Conservation (phyloP, 2,113 vertebrate genomes). For the Bos javanicus region DNA sequence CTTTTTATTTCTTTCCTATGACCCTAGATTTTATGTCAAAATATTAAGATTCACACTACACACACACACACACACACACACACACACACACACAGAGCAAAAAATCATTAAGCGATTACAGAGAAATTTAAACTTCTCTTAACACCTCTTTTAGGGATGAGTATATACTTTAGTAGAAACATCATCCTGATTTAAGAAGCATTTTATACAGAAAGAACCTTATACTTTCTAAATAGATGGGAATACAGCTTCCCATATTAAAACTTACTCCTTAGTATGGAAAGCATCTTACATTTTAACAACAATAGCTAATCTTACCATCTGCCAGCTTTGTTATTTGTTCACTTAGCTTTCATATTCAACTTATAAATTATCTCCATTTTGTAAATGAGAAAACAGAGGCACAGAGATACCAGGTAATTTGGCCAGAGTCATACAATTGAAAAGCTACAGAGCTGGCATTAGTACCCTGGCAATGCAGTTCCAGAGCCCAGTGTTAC, state of each 20-base stretch:
- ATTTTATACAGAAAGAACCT: not conserved
- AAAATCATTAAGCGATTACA: not conserved
- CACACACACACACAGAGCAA: not conserved
- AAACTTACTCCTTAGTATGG: not conserved
- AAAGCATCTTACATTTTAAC: not conserved
- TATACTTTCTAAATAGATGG: not conserved
- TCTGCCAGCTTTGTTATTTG: not conserved
- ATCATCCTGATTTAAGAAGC: not conserved
- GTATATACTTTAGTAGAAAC: not conserved
- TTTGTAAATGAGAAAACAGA: not conserved
- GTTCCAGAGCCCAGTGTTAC: not conserved
- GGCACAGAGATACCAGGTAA: not conserved
- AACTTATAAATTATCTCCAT: not conserved
- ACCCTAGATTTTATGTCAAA: not conserved
- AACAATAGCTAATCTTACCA: not conserved
- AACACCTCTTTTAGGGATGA: not conserved
- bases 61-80: not conserved
- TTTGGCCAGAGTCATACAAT: not conserved
- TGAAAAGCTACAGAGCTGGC: not conserved
- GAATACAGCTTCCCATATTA: slow-evolving; percentile 5
- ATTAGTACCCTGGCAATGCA: not conserved
- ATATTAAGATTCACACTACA: not conserved
- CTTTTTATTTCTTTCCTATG: not conserved
- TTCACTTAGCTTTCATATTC: not conserved
- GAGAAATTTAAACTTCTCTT: not conserved